Evolutionary conservation across 2,113 vertebrate genomes (phyloP), one percentile per base, ranked within the genome.

Genomic region (Catharus bicknelli): DNA sequence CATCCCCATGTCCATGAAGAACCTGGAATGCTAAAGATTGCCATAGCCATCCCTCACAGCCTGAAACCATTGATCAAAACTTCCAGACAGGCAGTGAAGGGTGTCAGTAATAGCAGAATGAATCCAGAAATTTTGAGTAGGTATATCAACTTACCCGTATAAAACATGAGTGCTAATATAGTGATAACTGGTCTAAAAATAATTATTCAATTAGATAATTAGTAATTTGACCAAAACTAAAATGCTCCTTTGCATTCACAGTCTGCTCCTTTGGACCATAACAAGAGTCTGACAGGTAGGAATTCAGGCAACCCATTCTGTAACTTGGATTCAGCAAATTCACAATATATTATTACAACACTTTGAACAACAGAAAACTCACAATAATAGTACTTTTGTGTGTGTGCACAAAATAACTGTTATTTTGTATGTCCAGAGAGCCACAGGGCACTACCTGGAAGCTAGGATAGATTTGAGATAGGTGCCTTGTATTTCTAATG

Each of bases 21-120:
- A 45, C 40, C 6, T 53, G 3, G 3, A 8, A 70, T 1, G 0
- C 1, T 16, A 34, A 76, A 51, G 4, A 48, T 48, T 36, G 11
- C 16, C 26, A 11, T 12, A 43, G 5, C 10, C 25, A 5, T 25
- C 36, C 11, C 8, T 53, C 45, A 7, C 13, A 51, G 26, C 25
- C 30, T 57, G 42, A 64, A 92, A 55, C 6, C 5, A 26, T 13
- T 20, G 13, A 47, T 32, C 3, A 51, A 45, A 63, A 47, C 3
- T 51, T 5, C 36, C n/a, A 81, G 36, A 64, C 16, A 7, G 9
- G 11, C 26, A 77, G 32, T 12, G 11, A 74, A 61, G 3, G 4
- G 7, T 75, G 15, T 53, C 22, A 1, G 0, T 27, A 73, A 83
- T 4, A 55, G 9, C 20, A 64, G 25, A 4, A 22, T 9, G 2